Base-by-base conservation (phyloP, 2,888 invertebrate species). In the Dascillus cervinus region DNA sequence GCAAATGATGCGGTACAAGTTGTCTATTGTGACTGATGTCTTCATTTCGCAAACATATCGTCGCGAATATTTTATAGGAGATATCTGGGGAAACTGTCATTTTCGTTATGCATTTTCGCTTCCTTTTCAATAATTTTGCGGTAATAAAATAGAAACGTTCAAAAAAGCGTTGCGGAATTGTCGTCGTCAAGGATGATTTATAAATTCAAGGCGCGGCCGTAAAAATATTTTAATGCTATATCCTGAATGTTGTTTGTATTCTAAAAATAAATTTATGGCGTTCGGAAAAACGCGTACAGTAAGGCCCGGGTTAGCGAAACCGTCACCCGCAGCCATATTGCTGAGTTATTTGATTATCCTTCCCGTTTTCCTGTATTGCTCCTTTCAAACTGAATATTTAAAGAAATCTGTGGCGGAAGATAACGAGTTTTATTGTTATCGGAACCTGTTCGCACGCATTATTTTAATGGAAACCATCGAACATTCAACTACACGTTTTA, bases 271-370 rank as follows among this genome's bases (percentile, higher is more conserved):
- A 44, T 47, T 47, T 43, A 45, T 43, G 31, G 45, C 43, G n/a
- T 34, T 37, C 32, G 30, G 35, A 41, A 40, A n/a, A 43, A 40
- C 42, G 43, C 39, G 42, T 33, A 39, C 40, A 35, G 32, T 30
- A 32, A 27, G 25, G 32, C 26, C 26, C 26, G 39, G 32, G 32
- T 29, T 39, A 39, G 35, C 34, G 35, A 39, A 35, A 33, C 42
- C 46, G 47, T 47, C 47, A 46, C 38, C 38, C 32, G 37, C 47
- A 46, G 44, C 38, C 38, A 44, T 47, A 44, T 47, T 43, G 46
- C 45, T 50, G 50, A 50, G 44, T 48, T 50, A 50, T 50, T 50
- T 50, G 50, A 50, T 48, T 50, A 50, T 48, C 46, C 41, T 43
- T 43, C 34, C 41, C 31, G 39, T 26, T 33, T 26, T 31, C 30